A percentile compares a stretch with the other conserved stretches of the same genome.
These are phyloP conservation scores for Microplitis mediator DNA, from an alignment of 1,140 invertebrate species.

Conservation along the genomic window DNA sequence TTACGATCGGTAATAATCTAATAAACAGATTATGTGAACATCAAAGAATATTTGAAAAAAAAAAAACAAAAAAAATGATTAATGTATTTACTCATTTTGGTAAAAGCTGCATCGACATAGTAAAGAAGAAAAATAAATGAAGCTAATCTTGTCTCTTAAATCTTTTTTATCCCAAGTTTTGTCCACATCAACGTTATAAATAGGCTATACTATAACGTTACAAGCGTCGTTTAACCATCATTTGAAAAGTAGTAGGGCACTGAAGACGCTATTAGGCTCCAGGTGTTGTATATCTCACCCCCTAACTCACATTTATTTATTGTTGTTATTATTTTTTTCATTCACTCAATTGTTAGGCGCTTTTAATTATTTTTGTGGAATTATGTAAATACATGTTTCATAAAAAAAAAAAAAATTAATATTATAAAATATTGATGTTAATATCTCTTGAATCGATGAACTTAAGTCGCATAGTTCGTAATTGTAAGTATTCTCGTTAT, in stretches of 20 bases:
- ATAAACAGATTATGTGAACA: neutral
- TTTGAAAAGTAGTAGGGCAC: conserved; percentile 10
- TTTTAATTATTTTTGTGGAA: too few species aligned
- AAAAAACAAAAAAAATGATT: neutral
- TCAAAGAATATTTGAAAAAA: neutral
- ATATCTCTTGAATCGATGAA: conserved; percentile 32
- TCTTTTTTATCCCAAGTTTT: conserved; percentile 23
- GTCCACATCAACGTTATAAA: conserved; percentile 36
- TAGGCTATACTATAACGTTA: conserved; percentile 30
- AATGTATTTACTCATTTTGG: neutral
- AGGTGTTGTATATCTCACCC: conserved; percentile 49
- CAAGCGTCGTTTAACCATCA: conserved; percentile 28
- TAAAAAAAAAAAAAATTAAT: neutral
- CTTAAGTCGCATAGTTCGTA: conserved; percentile 25
- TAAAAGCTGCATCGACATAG: neutral
- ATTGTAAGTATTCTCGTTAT: conserved; percentile 42
- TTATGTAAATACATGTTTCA: too few species aligned
- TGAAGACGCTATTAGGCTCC: conserved; percentile 44
- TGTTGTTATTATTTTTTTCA: neutral
- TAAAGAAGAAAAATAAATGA: conserved; percentile 6
- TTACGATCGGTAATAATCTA: neutral
- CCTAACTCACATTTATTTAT: conserved; percentile 21
- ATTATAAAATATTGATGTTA: too few species aligned
- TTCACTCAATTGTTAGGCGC: neutral
- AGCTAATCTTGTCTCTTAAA: conserved; percentile 9